Percentiles rank a stretch among this genome's conserved stretches.
Conservation (phyloP, 1,140 invertebrate species). For the Zaprionus gabonicus region DNA sequence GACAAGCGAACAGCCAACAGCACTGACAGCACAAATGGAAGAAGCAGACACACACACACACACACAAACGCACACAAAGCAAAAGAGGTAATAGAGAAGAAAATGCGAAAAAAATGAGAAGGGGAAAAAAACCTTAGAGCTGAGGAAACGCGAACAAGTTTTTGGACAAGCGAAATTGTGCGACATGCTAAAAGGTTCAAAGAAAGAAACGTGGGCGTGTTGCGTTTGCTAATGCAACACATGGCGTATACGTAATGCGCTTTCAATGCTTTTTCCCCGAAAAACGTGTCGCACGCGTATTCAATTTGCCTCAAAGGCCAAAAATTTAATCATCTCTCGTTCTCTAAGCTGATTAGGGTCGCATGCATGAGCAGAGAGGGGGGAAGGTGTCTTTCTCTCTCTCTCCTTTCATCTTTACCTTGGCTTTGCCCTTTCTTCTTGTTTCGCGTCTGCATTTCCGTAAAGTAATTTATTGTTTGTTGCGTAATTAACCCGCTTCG, state of each 20-base stretch:
- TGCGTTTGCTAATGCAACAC: constrained; percentile 54
- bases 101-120: constrained; percentile 28
- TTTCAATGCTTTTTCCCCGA: constrained; percentile 53
- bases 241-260: constrained; percentile 75
- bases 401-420: not conserved
- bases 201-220: not conserved
- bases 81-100: constrained; percentile 28
- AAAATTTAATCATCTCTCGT: constrained; percentile 71
- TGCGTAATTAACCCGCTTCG: constrained; percentile 75
- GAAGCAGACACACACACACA: constrained; percentile 6
- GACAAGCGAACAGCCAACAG: constrained; percentile 57
- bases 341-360: constrained; percentile 76
- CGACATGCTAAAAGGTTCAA: constrained; percentile 37
- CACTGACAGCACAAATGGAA: constrained; percentile 50
- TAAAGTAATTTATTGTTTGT: constrained; percentile 79
- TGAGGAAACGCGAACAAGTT: constrained; percentile 24
- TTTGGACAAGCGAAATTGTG: constrained; percentile 37
- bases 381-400: not conserved
- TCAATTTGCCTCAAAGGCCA: constrained; percentile 50
- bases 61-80: not conserved
- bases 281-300: constrained; percentile 54
- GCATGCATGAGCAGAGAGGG: constrained; percentile 17
- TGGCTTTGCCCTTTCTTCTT: not conserved
- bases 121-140: not conserved
- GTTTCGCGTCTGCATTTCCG: constrained; percentile 36